phyloP scores from a whole-genome alignment of 2,888 invertebrate genomes.

The Tachina grossa region DNA sequence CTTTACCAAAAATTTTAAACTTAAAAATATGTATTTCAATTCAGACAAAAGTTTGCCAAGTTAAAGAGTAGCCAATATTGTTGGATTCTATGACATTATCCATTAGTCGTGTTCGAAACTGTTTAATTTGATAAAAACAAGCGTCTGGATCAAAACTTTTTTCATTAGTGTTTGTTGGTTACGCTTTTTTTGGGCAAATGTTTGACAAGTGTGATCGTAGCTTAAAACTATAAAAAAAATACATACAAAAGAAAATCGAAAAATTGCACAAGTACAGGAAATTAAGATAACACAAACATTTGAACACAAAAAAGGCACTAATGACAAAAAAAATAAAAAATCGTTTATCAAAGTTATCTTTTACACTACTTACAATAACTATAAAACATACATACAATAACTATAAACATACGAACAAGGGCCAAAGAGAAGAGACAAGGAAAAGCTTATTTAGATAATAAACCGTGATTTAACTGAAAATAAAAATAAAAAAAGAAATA shows the following conservation, averaged over 20 bases:
- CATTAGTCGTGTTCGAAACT: too few species aligned
- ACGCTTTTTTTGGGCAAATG: too few species aligned
- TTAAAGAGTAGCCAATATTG: too few species aligned
- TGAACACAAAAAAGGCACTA: slow-evolving; percentile 20
- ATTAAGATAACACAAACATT: slow-evolving; percentile 65
- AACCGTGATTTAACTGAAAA: slow-evolving; percentile 1
- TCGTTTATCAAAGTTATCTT: slow-evolving; percentile 10
- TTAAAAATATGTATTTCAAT: too few species aligned
- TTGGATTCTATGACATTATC: too few species aligned
- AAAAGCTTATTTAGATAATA: slow-evolving; percentile 1
- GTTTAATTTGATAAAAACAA: too few species aligned
- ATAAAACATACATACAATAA: not conserved
- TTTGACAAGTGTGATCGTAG: too few species aligned
- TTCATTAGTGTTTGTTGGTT: too few species aligned
- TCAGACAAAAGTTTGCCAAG: too few species aligned
- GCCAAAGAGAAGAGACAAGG: not conserved
- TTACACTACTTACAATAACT: not conserved
- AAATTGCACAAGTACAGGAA: slow-evolving; percentile 64
- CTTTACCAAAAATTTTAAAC: too few species aligned
- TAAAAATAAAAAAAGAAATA: too few species aligned
- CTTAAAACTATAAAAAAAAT: slow-evolving; percentile 19
- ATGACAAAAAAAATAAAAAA: slow-evolving; percentile 17
- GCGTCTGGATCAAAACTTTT: too few species aligned
- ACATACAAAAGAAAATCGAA: slow-evolving; percentile 23
- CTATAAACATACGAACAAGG: not conserved